Conservation (phyloP, 2,888 invertebrate species). For the Odontomyia ornata region DNA sequence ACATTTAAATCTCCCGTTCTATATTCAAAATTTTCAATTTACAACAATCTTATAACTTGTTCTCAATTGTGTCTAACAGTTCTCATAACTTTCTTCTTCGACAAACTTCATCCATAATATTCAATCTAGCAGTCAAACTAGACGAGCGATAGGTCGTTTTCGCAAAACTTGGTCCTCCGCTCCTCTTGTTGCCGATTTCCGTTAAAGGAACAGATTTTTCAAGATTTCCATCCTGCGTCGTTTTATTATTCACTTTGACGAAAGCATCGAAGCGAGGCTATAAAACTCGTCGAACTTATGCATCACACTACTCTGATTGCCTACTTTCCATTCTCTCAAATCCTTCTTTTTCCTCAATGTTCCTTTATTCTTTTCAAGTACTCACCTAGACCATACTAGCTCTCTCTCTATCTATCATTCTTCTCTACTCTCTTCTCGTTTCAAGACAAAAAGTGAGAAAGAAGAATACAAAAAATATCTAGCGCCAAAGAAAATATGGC, state of each 20-base stretch:
- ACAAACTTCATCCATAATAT: constrained; percentile 31
- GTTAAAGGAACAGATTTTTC: neutral
- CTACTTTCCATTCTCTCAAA: neutral
- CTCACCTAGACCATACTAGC: constrained; percentile 20
- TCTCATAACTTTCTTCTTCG: neutral
- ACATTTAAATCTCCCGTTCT: neutral
- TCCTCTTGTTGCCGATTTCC: neutral
- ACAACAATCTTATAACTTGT: constrained; percentile 5
- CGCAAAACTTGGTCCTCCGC: too few species aligned
- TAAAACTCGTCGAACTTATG: neutral
- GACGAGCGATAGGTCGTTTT: neutral
- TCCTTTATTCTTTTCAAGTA: neutral
- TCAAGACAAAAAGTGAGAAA: neutral
- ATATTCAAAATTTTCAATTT: constrained; percentile 10
- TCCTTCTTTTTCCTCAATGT: neutral
- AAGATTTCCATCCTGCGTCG: neutral
- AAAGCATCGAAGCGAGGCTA: constrained; percentile 13
- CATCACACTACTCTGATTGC: neutral
- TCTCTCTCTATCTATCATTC: neutral
- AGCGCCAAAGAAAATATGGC: constrained; percentile 6
- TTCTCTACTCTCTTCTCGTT: neutral
- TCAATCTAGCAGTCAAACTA: constrained; percentile 21
- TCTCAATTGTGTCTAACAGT: constrained; percentile 13
- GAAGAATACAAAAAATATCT: too few species aligned
- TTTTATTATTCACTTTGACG: neutral